These are phyloP conservation scores for Alces alces DNA, from an alignment of 2,113 vertebrate species.

Conservation along the genomic window DNA sequence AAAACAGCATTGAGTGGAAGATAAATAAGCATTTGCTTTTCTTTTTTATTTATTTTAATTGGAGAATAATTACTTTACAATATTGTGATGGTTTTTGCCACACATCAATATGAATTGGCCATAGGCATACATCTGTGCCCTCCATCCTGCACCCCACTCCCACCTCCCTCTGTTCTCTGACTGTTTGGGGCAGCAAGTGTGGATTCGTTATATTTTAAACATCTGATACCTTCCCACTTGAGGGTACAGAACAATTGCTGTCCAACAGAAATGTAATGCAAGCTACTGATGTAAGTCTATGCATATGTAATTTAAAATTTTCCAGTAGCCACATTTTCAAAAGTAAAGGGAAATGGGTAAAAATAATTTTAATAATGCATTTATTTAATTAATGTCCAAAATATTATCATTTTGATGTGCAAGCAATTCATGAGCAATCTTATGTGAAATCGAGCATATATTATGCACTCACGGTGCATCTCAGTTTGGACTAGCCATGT, in stretches of 20 bases:
- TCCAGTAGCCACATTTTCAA: background rate
- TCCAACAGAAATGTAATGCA: background rate
- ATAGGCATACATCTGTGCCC: background rate
- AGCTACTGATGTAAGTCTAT: background rate
- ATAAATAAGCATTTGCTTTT: background rate
- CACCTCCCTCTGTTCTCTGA: background rate
- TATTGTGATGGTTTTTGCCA: background rate
- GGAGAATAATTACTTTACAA: background rate
- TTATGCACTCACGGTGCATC: background rate
- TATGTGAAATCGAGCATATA: background rate
- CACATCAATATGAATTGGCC: background rate
- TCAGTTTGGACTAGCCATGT: background rate
- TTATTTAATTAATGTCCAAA: background rate
- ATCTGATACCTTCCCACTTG: background rate
- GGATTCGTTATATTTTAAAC: background rate
- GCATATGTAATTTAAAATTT: background rate
- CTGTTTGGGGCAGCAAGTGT: background rate
- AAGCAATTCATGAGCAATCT: background rate
- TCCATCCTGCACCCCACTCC: background rate
- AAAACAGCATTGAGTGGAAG: background rate
- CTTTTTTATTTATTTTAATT: background rate
- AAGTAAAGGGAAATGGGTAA: background rate
- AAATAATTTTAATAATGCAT: constrained; percentile 11
- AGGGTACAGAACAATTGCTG: background rate
- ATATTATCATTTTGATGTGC: background rate